Conservation (phyloP, 2,888 invertebrate genomes). For the Agriopis marginaria region DNA sequence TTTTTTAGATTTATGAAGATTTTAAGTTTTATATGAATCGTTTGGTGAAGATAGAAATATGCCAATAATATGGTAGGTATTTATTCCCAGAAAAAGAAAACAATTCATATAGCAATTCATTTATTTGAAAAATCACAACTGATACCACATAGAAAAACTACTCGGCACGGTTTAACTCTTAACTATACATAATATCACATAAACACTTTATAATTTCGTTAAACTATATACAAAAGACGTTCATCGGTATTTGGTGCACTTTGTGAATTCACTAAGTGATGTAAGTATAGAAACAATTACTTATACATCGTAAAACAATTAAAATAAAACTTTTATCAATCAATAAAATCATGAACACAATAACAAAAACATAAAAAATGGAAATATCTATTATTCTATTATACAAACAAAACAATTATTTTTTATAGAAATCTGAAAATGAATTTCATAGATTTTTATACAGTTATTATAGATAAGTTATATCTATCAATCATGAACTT, state of each 20-base stretch:
- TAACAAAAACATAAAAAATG: constrained; percentile 26
- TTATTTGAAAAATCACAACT: constrained; percentile 86
- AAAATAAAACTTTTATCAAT: constrained; percentile 32
- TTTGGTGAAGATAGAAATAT: too few species aligned
- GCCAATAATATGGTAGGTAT: not conserved
- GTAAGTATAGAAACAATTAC: constrained; percentile 51
- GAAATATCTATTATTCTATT: constrained; percentile 7
- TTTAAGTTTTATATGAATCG: too few species aligned
- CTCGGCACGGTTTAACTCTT: constrained; percentile 86
- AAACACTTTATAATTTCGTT: constrained; percentile 83
- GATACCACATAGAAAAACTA: constrained; percentile 87
- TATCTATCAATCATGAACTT: too few species aligned
- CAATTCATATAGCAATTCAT: constrained; percentile 74
- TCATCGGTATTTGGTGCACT: constrained; percentile 72
- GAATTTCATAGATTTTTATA: too few species aligned
- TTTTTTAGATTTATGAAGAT: too few species aligned
- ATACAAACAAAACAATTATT: constrained; percentile 11
- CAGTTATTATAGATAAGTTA: too few species aligned
- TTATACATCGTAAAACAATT: constrained; percentile 31
- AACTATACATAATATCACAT: constrained; percentile 85
- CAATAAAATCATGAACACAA: constrained; percentile 38
- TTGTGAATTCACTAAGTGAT: constrained; percentile 66
- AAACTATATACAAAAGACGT: constrained; percentile 78
- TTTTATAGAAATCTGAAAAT: not conserved
- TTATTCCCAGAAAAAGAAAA: not conserved